Evolutionary conservation across 1,140 invertebrate species (phyloP).

Genomic region (Drosophila prosaltans): DNA sequence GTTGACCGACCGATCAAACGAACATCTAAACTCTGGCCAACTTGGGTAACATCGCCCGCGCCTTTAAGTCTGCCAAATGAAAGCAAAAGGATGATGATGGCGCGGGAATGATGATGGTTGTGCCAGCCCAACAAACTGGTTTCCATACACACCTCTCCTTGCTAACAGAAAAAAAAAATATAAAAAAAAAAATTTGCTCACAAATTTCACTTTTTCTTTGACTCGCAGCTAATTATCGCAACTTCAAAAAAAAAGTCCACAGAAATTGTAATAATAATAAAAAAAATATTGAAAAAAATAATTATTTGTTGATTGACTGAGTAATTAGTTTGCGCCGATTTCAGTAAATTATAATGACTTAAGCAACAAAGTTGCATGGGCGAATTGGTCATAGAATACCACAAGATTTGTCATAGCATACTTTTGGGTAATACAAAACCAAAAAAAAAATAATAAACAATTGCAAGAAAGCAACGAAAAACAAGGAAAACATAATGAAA

Average conservation of each 20-base stretch:
- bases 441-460: constrained; percentile 9
- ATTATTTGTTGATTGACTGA: constrained; percentile 14
- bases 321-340: constrained; percentile 11
- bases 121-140: background rate
- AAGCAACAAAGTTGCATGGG: background rate
- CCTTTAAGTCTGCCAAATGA: constrained; percentile 58
- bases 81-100: constrained; percentile 72
- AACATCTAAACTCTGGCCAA: constrained; percentile 14
- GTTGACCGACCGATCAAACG: constrained; percentile 34
- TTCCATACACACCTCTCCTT: constrained; percentile 3
- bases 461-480: constrained; percentile 5
- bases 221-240: constrained; percentile 58
- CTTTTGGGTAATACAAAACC: constrained; percentile 14
- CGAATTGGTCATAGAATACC: constrained; percentile 39
- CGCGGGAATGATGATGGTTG: background rate
- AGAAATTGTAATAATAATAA: constrained; percentile 27
- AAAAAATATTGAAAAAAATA: constrained; percentile 19
- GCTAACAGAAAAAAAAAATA: background rate
- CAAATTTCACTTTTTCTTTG: constrained; percentile 73
- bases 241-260: constrained; percentile 27
- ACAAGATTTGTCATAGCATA: constrained; percentile 8
- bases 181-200: constrained; percentile 34
- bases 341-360: constrained; percentile 4
- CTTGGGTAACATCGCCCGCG: constrained; percentile 45
- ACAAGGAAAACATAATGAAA: constrained; percentile 26